Conservation (phyloP, 2,113 vertebrate species). For the Climacteris rufus region DNA sequence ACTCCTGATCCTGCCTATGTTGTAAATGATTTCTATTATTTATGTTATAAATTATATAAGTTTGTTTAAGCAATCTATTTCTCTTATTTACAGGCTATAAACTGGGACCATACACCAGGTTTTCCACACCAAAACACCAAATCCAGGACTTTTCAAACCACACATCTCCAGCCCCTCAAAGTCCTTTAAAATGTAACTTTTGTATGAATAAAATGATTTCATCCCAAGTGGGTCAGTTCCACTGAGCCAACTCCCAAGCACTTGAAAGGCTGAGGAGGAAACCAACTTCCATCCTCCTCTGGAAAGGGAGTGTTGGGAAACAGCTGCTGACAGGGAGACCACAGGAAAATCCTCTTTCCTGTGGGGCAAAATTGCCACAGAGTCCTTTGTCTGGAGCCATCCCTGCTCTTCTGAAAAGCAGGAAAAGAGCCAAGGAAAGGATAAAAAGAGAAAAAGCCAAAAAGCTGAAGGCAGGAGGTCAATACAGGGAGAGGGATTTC, state of each 20-base stretch:
- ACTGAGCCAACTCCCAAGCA: background rate
- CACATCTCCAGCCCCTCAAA: background rate
- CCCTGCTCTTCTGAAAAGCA: background rate
- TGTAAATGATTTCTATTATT: background rate
- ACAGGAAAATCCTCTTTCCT: background rate
- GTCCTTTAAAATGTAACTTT: background rate
- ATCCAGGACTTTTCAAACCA: background rate
- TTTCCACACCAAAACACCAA: background rate
- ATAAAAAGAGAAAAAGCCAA: background rate
- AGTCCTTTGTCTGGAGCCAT: background rate
- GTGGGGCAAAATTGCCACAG: background rate
- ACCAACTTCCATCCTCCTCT: background rate
- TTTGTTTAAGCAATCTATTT: background rate
- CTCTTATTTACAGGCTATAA: background rate
- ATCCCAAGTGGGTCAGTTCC: background rate
- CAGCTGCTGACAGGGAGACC: constrained; percentile 1
- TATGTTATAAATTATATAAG: background rate
- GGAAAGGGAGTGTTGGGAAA: background rate
- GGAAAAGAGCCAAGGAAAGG: background rate
- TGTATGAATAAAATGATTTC: background rate
- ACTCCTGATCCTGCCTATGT: background rate
- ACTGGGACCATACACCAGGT: background rate
- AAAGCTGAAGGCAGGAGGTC: background rate
- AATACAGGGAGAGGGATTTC: background rate
- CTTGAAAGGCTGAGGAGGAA: background rate